A percentile compares a stretch with the other conserved stretches of the same genome.
These are phyloP conservation scores for Platycercus adscitus DNA, from an alignment of 2,113 vertebrate species.

Conservation along the genomic window DNA sequence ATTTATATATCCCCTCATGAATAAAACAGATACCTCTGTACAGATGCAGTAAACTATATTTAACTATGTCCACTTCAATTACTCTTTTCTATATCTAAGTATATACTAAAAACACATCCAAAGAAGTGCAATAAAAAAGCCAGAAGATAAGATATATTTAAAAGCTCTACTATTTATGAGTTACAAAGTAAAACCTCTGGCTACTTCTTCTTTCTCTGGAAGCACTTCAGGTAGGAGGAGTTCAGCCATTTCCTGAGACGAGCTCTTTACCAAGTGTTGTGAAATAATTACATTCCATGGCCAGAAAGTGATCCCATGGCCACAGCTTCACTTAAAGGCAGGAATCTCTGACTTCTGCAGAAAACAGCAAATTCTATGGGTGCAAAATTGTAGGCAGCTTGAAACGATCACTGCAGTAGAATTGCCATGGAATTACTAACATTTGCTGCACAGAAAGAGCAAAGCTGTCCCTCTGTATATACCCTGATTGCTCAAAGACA, in stretches of 20 bases:
- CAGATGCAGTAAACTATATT: not conserved
- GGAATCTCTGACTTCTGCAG: not conserved
- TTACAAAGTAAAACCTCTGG: not conserved
- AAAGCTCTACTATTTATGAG: constrained; percentile 3
- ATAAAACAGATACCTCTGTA: not conserved
- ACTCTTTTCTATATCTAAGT: not conserved
- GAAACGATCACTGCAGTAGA: not conserved
- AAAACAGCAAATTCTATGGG: not conserved
- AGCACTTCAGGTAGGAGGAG: not conserved
- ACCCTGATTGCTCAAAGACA: not conserved
- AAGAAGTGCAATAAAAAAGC: not conserved
- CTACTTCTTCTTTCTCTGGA: not conserved
- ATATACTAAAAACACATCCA: not conserved
- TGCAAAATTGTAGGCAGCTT: not conserved
- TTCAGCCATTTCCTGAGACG: not conserved
- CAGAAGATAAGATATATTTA: not conserved
- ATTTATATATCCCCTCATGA: constrained; percentile 6
- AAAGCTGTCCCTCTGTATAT: not conserved
- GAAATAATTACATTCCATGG: not conserved
- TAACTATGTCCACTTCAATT: not conserved
- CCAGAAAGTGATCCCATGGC: not conserved
- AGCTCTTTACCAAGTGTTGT: not conserved
- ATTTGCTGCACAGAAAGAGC: not conserved
- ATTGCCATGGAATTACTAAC: not conserved
- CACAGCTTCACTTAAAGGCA: not conserved